Conservation (phyloP, 2,797 vertebrate genomes). For the Otolemur crassicaudatus region DNA sequence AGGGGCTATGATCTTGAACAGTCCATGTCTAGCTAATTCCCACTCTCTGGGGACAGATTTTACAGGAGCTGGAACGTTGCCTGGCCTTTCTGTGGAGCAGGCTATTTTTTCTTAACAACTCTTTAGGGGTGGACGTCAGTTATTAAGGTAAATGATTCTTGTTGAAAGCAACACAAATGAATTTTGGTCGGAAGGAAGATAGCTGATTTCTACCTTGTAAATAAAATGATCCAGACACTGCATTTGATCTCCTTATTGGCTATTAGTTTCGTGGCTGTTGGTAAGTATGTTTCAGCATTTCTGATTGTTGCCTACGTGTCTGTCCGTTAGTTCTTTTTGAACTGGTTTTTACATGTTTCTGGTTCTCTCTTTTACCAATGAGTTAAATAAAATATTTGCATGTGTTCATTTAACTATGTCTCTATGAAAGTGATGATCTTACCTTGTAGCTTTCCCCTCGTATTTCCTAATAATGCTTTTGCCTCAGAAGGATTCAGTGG, state of each 20-base stretch:
- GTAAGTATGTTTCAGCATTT: background rate
- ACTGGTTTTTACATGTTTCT: background rate
- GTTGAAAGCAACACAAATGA: background rate
- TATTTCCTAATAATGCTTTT: background rate
- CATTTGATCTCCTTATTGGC: background rate
- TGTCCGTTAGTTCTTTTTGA: conserved; percentile 7
- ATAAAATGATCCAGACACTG: background rate
- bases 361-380: background rate
- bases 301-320: background rate
- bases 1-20: background rate
- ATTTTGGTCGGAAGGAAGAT: background rate
- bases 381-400: conserved; percentile 9
- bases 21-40: background rate
- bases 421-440: background rate
- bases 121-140: background rate
- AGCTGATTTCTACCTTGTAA: background rate
- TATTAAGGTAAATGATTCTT: conserved; percentile 21
- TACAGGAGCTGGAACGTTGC: background rate
- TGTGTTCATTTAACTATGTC: background rate
- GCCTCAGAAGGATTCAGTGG: background rate
- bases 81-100: background rate
- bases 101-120: background rate
- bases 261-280: background rate
- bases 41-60: background rate
- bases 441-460: background rate